Conservation (phyloP, 2,888 invertebrate genomes). For the Magallana nippona region DNA sequence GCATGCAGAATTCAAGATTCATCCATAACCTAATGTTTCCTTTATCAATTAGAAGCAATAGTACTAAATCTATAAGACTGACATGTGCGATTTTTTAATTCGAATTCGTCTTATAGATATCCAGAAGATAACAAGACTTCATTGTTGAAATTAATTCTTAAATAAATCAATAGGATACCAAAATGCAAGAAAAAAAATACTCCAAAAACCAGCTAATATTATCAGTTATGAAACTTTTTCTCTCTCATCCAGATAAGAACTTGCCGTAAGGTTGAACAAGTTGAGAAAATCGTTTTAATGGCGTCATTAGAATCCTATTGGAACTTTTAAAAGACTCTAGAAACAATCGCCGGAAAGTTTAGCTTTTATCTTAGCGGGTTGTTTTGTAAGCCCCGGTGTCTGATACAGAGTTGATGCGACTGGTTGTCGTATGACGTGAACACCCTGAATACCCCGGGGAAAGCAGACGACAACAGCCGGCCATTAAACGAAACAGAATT, state of each 20-base stretch:
- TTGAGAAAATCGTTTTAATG: constrained; percentile 31
- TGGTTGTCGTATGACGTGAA: not conserved
- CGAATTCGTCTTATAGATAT: no score
- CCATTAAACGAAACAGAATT: no score
- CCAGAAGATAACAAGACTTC: no score
- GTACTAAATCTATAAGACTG: no score
- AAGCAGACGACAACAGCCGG: no score
- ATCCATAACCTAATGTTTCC: no score
- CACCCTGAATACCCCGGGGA: not conserved
- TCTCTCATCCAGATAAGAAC: not conserved
- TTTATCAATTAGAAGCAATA: no score
- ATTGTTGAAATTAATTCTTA: not conserved
- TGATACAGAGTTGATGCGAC: not conserved
- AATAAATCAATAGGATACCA: constrained; percentile 8
- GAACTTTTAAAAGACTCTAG: not conserved
- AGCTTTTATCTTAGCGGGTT: not conserved
- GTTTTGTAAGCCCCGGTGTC: not conserved
- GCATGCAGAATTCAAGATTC: no score
- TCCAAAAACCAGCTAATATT: not conserved
- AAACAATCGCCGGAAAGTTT: not conserved
- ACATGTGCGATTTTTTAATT: no score
- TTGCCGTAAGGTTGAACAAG: not conserved
- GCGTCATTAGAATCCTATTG: constrained; percentile 7
- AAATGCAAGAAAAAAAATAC: not conserved
- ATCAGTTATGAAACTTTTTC: not conserved